A percentile compares a stretch with the other conserved stretches of the same genome.
These are phyloP conservation scores for Cremastobaeus sp. DNA, from an alignment of 2,888 invertebrate species.

Conservation along the genomic window DNA sequence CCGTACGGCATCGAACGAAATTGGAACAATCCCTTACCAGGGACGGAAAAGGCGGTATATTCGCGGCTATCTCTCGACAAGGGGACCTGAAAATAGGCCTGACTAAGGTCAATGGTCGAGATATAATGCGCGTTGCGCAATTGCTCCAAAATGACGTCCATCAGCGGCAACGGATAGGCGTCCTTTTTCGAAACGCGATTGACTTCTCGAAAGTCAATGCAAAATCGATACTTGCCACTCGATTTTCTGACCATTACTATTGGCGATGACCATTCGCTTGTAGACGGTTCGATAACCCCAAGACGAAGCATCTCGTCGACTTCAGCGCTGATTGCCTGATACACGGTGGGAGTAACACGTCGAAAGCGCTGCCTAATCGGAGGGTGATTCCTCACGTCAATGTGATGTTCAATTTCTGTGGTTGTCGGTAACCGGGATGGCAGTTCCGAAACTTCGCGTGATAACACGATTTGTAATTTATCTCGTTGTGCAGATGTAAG, in stretches of 20 bases:
- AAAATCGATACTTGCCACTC: conserved; percentile 40
- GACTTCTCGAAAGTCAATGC: conserved; percentile 40
- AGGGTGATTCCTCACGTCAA: background rate
- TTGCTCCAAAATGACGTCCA: background rate
- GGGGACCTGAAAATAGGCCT: background rate
- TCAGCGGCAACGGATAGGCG: conserved; percentile 41
- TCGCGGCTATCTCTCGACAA: background rate
- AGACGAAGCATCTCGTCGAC: background rate
- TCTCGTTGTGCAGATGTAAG: background rate
- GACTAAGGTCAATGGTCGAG: background rate
- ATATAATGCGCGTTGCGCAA: background rate
- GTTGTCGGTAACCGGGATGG: background rate
- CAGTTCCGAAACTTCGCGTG: background rate
- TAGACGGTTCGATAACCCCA: conserved; percentile 2
- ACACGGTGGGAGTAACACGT: background rate
- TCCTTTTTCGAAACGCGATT: conserved; percentile 44
- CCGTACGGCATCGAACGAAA: conserved; percentile 56
- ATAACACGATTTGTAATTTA: background rate
- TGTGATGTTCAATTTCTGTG: background rate
- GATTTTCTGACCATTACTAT: conserved; percentile 5
- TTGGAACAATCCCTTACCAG: conserved; percentile 15
- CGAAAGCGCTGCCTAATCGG: background rate
- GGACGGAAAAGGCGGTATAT: background rate
- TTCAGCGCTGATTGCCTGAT: background rate
- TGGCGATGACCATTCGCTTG: conserved; percentile 8